phyloP scores from a whole-genome alignment of 2,888 invertebrate genomes.

The Ernsta delagoae region DNA sequence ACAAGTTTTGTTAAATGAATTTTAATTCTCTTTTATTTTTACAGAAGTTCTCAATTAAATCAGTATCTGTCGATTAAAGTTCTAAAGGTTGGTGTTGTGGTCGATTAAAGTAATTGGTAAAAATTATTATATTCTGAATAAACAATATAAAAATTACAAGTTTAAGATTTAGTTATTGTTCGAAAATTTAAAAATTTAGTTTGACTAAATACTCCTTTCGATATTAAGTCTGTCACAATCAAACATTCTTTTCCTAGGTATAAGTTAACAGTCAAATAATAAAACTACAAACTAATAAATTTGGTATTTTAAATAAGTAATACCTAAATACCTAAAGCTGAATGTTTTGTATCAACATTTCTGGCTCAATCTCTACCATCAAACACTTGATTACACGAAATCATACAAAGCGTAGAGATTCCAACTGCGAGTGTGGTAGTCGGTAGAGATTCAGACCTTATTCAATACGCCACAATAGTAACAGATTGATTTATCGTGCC shows the following conservation, averaged over 20 bases:
- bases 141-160: too few relatives aligned
- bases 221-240: too few relatives aligned
- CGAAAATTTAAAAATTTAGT: too few relatives aligned
- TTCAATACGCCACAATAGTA: conserved; percentile 44
- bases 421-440: conserved; percentile 12
- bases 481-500: conserved; percentile 76
- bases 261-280: too few relatives aligned
- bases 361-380: not conserved
- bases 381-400: conserved; percentile 5
- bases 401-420: conserved; percentile 6
- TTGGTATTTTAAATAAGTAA: too few relatives aligned
- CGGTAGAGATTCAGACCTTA: conserved; percentile 18
- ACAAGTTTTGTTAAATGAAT: conserved; percentile 10
- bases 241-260: too few relatives aligned
- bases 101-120: too few relatives aligned
- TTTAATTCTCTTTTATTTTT: conserved; percentile 3
- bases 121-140: too few relatives aligned
- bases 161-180: too few relatives aligned
- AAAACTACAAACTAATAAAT: too few relatives aligned
- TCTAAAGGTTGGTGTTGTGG: not conserved
- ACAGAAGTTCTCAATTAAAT: not conserved
- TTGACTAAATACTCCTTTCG: too few relatives aligned
- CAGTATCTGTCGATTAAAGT: not conserved
- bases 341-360: conserved; percentile 1
- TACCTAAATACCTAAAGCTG: not conserved